Base-by-base conservation (phyloP, 2,113 vertebrate genomes). In the Oxyruncus cristatus region DNA sequence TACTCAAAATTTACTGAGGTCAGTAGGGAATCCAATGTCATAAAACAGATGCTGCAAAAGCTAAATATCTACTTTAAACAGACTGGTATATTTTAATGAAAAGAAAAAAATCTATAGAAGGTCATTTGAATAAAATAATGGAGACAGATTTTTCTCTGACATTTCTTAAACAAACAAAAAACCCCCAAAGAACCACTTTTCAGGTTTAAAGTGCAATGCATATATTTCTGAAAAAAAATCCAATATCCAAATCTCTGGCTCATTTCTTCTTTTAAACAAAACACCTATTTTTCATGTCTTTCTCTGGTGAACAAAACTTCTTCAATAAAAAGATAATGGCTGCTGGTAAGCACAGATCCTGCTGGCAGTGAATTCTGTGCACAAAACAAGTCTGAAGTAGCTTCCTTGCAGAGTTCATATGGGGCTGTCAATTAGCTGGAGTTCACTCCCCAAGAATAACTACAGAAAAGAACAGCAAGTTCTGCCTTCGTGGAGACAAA, bases 401-500 rank as follows among this genome's bases (percentile, higher is more conserved):
- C 67, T 93, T 83, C 52, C 62, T 53, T 58, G 33, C 47, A 23
- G 55, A 71, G 35, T 44, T 84, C 46, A 35, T 10, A 6, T 61
- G 37, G 71, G 39, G 46, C 62, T 87, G 53, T 79, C 16, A 3
- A 61, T 32, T 88, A 80, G 26, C 72, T 80, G 42, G 73, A 70
- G 52, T 89, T 97, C 85, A 53, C 61, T 89, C n/a, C 41, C 73
- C 24, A 61, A 56, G 84, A 94, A 83, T 88, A 85, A 63, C 76
- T 68, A 50, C 7, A 94, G 63, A 85, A 91, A 86, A 84, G 93
- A 92, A 91, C 93, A 86, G 71, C 63, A 73, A 94, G 92, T 95
- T 87, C 93, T 93, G 58, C 65, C 59, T 77, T 44, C 68, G 86
- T 89, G 73, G 49, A 94, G 89, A 96, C 62, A 80, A 96, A 97